These are phyloP conservation scores for Premnoplex brunnescens DNA, from an alignment of 2,797 vertebrate species.

Conservation along the genomic window DNA sequence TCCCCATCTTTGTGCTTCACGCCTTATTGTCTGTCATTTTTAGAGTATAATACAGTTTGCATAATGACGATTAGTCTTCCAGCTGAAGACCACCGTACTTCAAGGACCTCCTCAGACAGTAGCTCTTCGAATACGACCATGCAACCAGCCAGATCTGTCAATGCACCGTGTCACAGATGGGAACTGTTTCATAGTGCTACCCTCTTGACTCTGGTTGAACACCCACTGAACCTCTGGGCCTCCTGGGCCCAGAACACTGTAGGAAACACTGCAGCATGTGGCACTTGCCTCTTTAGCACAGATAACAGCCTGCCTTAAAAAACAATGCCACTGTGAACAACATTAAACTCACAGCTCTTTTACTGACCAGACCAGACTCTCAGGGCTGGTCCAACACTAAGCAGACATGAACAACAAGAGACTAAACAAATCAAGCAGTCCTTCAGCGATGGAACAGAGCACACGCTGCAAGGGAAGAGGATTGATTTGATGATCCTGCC, in stretches of 20 bases:
- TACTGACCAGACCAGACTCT: neutral
- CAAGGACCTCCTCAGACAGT: neutral
- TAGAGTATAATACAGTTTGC: neutral
- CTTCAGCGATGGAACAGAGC: neutral
- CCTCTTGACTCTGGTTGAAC: neutral
- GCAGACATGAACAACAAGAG: neutral
- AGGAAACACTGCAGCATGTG: neutral
- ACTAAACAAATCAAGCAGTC: neutral
- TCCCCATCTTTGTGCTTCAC: neutral
- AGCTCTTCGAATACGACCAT: neutral
- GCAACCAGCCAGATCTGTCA: neutral
- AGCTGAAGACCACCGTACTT: neutral
- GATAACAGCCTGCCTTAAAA: neutral
- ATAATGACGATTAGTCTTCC: neutral
- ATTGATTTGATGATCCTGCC: neutral
- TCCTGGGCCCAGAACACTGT: neutral
- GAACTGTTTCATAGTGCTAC: neutral
- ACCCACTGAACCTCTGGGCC: neutral
- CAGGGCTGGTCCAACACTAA: neutral
- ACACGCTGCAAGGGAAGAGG: neutral
- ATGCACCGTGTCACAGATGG: rapidly evolving
- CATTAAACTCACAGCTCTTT: neutral
- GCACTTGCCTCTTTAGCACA: neutral
- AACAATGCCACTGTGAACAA: neutral
- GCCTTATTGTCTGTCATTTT: neutral